phyloP scores from a whole-genome alignment of 2,888 invertebrate genomes.

The Nephrotoma flavescens region DNA sequence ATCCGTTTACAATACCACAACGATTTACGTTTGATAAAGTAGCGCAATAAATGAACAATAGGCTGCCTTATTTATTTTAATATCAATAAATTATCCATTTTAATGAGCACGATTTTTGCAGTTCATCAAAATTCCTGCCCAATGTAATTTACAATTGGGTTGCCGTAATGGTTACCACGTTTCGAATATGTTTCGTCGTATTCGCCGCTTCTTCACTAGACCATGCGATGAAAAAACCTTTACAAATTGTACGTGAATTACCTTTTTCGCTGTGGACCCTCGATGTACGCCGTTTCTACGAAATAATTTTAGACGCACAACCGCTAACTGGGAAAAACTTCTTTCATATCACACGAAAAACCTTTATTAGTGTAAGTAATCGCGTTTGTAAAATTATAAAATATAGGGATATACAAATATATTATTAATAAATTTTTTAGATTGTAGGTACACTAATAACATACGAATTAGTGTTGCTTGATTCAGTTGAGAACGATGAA shows the following conservation, averaged over 20 bases:
- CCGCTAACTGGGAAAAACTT: neutral
- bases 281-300: neutral
- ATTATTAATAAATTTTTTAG: constrained; percentile 18
- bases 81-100: neutral
- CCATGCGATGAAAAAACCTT: neutral
- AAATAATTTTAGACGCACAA: neutral
- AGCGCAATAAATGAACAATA: neutral
- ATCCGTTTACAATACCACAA: neutral
- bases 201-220: neutral
- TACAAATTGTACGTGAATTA: neutral
- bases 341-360: neutral
- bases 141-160: neutral
- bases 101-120: neutral
- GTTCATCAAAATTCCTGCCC: neutral
- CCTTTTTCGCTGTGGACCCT: neutral
- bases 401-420: neutral
- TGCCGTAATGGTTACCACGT: neutral
- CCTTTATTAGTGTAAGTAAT: neutral
- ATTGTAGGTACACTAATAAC: constrained; percentile 36
- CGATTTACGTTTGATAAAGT: neutral
- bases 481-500: neutral
- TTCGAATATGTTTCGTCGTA: neutral
- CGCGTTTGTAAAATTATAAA: neutral
- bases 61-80: neutral
- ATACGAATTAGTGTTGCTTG: constrained; percentile 31